phyloP scores from a whole-genome alignment of 2,113 vertebrate genomes.

The Phrynosoma blainvillii region DNA sequence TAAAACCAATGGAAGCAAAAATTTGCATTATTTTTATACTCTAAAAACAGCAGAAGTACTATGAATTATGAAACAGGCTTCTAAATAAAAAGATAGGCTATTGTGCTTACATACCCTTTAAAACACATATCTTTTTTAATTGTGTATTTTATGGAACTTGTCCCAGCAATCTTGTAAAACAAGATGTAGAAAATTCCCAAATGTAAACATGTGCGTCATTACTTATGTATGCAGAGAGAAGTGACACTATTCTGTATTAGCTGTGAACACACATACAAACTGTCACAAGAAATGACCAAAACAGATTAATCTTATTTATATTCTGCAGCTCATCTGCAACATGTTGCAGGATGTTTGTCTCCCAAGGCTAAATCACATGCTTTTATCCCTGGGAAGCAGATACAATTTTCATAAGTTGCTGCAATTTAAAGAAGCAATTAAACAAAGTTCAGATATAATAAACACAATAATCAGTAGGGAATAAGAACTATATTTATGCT shows the following conservation, averaged over 20 bases:
- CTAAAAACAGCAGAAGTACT: background rate
- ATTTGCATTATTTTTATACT: background rate
- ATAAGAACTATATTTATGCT: conserved; percentile 44
- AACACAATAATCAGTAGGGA: conserved; percentile 47
- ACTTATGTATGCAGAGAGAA: background rate
- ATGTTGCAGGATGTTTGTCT: background rate
- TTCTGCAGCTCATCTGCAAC: background rate
- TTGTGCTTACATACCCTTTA: background rate
- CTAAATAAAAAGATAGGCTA: background rate
- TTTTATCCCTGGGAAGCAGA: background rate
- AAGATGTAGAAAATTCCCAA: background rate
- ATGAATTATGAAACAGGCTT: background rate
- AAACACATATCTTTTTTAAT: background rate
- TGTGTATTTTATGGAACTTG: background rate
- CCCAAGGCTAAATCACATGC: background rate
- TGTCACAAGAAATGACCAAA: background rate
- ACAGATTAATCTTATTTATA: background rate
- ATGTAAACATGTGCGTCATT: background rate
- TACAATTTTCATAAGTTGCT: background rate
- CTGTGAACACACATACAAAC: background rate
- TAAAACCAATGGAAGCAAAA: background rate
- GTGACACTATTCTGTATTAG: background rate
- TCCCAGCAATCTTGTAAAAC: background rate
- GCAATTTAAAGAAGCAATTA: conserved; percentile 20
- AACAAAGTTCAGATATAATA: conserved; percentile 32